phyloP scores from a whole-genome alignment of 2,113 vertebrate species.

The Xenus cinereus region DNA sequence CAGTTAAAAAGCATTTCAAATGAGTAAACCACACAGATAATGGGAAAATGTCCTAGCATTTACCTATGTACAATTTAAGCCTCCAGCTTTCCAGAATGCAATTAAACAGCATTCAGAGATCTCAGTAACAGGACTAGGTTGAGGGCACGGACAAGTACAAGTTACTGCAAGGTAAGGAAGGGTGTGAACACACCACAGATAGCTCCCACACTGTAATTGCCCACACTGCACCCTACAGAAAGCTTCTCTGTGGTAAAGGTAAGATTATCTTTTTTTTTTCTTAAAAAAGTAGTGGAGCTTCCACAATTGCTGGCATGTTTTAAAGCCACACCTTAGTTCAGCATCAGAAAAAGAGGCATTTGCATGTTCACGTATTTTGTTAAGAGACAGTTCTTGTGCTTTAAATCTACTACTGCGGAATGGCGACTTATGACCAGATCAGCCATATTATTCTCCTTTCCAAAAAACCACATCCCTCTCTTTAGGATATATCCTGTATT shows the following conservation, averaged over 20 bases:
- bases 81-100: background rate
- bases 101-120: background rate
- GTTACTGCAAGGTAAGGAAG: background rate
- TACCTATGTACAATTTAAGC: background rate
- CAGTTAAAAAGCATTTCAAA: background rate
- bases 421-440: background rate
- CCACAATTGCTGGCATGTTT: background rate
- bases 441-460: background rate
- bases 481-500: rapidly evolving
- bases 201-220: background rate
- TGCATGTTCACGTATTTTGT: background rate
- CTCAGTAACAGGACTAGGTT: background rate
- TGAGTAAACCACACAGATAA: background rate
- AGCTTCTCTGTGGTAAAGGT: background rate
- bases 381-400: background rate
- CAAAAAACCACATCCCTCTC: rapidly evolving
- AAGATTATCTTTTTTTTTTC: background rate
- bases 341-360: background rate
- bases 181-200: background rate
- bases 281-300: background rate
- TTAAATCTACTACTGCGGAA: background rate
- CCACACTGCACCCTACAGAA: background rate
- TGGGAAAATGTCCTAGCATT: background rate
- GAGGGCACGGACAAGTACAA: background rate
- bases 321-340: background rate